Base-by-base conservation (phyloP, 2,113 vertebrate species). In the Silurus glanis region DNA sequence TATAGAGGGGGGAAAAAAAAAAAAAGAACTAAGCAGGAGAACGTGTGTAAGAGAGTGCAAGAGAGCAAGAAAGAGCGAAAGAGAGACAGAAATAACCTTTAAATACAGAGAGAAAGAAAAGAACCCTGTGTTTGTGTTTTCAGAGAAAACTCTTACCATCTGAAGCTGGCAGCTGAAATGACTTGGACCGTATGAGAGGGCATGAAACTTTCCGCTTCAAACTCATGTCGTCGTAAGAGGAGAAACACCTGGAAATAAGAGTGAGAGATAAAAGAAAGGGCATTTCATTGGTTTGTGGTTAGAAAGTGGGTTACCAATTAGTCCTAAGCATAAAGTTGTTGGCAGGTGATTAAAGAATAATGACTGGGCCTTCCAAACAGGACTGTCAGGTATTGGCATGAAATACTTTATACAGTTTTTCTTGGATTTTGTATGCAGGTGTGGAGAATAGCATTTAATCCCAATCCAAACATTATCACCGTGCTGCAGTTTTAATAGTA, bases 181-280 rank as follows among this genome's bases (percentile, higher is more conserved):
- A 99, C 90, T 98, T 98, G 4, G 98, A 99, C 89, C 97, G 97
- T 87, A 99, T 95, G 12, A 99, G 96, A 1, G 97, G 98, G 89
- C 96, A 97, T 78, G 97, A 96, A 82, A 97, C 96, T 93, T 97
- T 97, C 91, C 97, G 96, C 93, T 96, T 98, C 88, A 99, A 94
- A 94, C 96, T 99, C 97, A 97, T 97, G 89, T 99, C 98, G 86
- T 99, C 98, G 71, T 99, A 99, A 49, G 97, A 99, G 49, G 98
- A 99, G 90, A 99, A 98, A 93, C 98, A 99, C 82, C 98, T 99
- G 90, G n/a, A 10, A 64, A 45, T 10, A 47, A 45, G 55, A 10
- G 25, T 6, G 2, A 25, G 21, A 55, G 16, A 51, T 14, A 13
- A 19, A 37, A 47, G 23, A 74, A 14, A 72, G n/a, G 14, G 56